Conservation (phyloP, 2,113 vertebrate species). For the Prolemur simus region DNA sequence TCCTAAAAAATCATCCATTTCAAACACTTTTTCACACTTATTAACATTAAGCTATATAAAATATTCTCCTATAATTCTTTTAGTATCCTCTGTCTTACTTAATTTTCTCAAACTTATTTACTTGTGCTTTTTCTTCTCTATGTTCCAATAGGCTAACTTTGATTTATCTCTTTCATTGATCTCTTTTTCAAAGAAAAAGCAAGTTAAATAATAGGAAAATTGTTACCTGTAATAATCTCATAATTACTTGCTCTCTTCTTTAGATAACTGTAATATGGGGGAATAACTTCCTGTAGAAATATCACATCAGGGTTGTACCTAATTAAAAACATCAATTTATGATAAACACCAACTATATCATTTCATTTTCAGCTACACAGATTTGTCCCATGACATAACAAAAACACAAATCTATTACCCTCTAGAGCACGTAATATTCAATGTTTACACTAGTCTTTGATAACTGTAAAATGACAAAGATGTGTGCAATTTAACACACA, state of each 20-base stretch:
- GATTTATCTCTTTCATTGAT: neutral
- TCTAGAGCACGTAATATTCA: neutral
- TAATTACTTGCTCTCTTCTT: slow-evolving; percentile 91
- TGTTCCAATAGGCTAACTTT: neutral
- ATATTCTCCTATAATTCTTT: neutral
- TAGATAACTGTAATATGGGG: slow-evolving; percentile 87
- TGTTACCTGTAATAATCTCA: slow-evolving; percentile 90
- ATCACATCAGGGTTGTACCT: slow-evolving; percentile 96
- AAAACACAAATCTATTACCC: neutral
- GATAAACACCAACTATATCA: neutral
- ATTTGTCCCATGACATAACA: neutral
- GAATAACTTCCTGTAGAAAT: slow-evolving; percentile 95
- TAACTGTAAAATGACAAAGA: neutral
- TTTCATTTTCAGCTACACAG: neutral
- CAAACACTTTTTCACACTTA: neutral
- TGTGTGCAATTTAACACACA: neutral
- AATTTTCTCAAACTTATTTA: slow-evolving; percentile 9
- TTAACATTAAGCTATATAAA: neutral
- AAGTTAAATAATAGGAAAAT: neutral
- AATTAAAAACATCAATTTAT: slow-evolving; percentile 61
- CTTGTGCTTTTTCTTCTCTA: neutral
- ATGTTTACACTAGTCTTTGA: neutral
- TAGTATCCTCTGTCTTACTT: neutral
- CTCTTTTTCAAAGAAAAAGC: slow-evolving; percentile 20
- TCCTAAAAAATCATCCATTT: neutral